Base-by-base conservation (phyloP, 1,140 invertebrate genomes). In the Drosophila tristis region DNA sequence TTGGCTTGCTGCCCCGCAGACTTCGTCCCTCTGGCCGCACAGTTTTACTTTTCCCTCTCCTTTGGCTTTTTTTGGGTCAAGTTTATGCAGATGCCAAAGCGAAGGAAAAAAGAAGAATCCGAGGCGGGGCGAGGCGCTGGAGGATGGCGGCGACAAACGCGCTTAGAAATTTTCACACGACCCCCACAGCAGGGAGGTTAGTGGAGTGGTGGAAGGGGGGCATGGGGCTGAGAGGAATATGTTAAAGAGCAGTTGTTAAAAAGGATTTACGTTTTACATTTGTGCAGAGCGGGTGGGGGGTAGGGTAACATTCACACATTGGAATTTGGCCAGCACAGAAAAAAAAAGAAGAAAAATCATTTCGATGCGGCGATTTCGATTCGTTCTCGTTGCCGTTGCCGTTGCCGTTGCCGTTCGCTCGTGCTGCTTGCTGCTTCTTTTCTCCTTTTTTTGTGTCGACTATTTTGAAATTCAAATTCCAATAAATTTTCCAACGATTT, bases 201-300 rank as follows among this genome's bases (percentile, higher is more conserved):
- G 5, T 35, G 11, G 13, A 2, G 35, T 9, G 16, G 20, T 2
- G 3, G 11, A 16, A 11, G 31, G 11, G 5, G 53, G 29, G 51
- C 35, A 45, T 23, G 55, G 31, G 55, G 31, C 35, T 13, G 13
- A 49, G 60, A 31, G 45, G 50, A 73, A 82, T 87, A 89, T 89
- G 84, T 89, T 89, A 89, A 89, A 89, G 79, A 89, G 82, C 82
- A 87, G 84, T 89, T 89, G 84, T 89, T 89, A 89, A 84, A 89
- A 89, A 78, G 84, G 84, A 89, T 89, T 89, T 89, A 89, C 85
- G 76, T 89, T 89, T 89, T 80, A 80, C 74, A 80, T 89, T 87
- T 82, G 59, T 65, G 50, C 5, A 23, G 16, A 16, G 16, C 16
- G 16, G 16, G 0, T 16, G 16, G 16, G 16, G 31, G 20, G 42